phyloP scores from a whole-genome alignment of 2,113 vertebrate species.

The Sialia sialis region DNA sequence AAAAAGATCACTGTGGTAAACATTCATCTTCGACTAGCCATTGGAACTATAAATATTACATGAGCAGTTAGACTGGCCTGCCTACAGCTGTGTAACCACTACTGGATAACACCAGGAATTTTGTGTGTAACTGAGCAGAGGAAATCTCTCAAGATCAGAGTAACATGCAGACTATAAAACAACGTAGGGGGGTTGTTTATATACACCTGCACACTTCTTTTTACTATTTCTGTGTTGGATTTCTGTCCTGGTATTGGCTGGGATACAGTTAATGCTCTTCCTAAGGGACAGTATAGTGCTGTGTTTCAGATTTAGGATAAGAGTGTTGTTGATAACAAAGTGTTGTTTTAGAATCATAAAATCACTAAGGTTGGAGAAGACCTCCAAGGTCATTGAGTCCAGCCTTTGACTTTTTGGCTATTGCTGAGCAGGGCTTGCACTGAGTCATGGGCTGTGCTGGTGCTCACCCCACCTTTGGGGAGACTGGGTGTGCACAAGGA shows the following conservation, averaged over 20 bases:
- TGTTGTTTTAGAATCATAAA: neutral
- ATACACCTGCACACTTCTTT: neutral
- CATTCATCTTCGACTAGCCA: neutral
- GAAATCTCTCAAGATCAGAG: neutral
- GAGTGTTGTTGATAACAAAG: neutral
- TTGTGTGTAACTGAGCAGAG: neutral
- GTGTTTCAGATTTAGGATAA: neutral
- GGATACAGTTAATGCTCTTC: neutral
- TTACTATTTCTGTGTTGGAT: neutral
- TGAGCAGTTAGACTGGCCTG: neutral
- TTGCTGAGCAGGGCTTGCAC: neutral
- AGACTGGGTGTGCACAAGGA: neutral
- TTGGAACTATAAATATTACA: neutral
- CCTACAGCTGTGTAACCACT: neutral
- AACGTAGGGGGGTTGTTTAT: accelerated
- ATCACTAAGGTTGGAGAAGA: neutral
- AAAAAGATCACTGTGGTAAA: neutral
- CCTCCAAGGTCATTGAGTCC: neutral
- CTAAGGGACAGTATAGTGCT: accelerated
- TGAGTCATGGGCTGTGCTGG: neutral
- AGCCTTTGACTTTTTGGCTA: neutral
- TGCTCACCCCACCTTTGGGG: neutral
- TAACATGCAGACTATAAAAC: neutral
- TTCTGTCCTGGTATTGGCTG: neutral
- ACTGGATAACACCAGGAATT: neutral